Base-by-base conservation (phyloP, 30 jellyfish, hydroid and myxozoan genomes). In the Rhopilema esculentum region DNA sequence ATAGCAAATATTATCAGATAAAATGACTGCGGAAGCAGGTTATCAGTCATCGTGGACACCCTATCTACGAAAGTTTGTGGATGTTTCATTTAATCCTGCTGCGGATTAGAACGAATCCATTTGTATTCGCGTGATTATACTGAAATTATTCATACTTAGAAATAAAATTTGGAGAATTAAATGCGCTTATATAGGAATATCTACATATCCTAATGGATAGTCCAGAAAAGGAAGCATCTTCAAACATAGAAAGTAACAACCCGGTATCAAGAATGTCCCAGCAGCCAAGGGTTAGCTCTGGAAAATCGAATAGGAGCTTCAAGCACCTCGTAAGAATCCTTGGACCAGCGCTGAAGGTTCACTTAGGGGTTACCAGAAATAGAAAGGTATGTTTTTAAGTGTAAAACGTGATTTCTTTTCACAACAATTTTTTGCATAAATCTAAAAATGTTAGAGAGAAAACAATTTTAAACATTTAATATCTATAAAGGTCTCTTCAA, bases 321-420 rank as follows among this genome's bases (percentile, higher is more conserved):
- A 84, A 84, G 51, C 93, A 84, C 29, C 82, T 84, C 9, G 87
- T 84, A 31, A 28, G 77, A 25, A 63, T 84, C 0, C 87, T 84
- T 72, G 93, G 87, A 49, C 93, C 93, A 8, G 93, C 82, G 0
- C 66, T 84, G 27, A 72, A 76, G 57, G 93, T 63, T 17, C 93
- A 84, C 65, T 74, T 84, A 6, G 93, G 93, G n/a, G 83, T 71
- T 6, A 64, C 75, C 19, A 79, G 93, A 16, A 77, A 84, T 2
- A 67, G 64, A 31, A 84, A 84, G 93, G 93, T 63, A 40, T 4
- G 66, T 15, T 27, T 27, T 20, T 63, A 2, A 7, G 17, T 63
- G 6, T 63, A 19, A 63, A 1, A 63, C 4, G n/a, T 18, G 4
- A 2, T 2, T 63, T 6, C 8, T 63, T 63, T 1, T 63, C 29